Conservation (phyloP, 2,113 vertebrate genomes). For the Camelus bactrianus region DNA sequence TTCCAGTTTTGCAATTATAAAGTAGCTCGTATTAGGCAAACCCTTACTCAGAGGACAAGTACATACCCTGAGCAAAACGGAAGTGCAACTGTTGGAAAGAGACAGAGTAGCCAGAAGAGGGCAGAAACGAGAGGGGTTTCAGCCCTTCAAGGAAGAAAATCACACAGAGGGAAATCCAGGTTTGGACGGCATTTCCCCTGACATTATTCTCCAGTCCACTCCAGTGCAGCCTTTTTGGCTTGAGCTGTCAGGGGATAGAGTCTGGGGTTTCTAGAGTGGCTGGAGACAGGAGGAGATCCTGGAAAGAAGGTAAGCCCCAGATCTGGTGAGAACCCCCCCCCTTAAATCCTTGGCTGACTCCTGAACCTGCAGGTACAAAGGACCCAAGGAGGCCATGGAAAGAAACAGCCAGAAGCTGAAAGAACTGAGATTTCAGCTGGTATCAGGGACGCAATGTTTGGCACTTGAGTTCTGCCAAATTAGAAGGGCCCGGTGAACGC, state of each 20-base stretch:
- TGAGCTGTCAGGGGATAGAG: not conserved
- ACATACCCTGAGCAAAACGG: not conserved
- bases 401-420: not conserved
- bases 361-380: not conserved
- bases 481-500: not conserved
- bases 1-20: not conserved
- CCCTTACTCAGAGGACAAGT: not conserved
- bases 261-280: not conserved
- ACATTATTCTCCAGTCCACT: rapidly evolving
- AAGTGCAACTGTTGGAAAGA: not conserved
- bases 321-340: not conserved
- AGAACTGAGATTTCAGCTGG: not conserved
- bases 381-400: not conserved
- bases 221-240: no score
- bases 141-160: not conserved
- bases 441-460: not conserved
- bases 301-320: not conserved
- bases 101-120: not conserved
- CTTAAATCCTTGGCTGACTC: not conserved
- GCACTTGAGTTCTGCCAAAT: not conserved
- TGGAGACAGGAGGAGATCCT: not conserved
- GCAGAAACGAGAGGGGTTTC: not conserved
- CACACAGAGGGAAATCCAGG: rapidly evolving
- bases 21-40: not conserved
- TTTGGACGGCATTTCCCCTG: rapidly evolving